Percentiles rank a stretch among this genome's conserved stretches.
These are phyloP conservation scores for Nesidiocoris tenuis DNA, from an alignment of 2,888 invertebrate species.

Conservation along the genomic window DNA sequence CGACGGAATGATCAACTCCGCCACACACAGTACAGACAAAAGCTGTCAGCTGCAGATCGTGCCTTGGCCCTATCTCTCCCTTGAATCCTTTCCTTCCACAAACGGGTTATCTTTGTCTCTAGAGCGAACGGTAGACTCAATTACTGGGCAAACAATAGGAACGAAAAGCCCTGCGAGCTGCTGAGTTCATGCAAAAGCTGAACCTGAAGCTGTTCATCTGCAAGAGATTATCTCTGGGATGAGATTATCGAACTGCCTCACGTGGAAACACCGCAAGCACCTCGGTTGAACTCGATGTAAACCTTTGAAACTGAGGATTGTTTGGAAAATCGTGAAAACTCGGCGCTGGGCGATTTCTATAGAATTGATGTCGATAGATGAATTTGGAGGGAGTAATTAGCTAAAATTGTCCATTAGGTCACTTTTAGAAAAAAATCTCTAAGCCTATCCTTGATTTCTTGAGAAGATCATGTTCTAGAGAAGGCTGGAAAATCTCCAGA, in stretches of 20 bases:
- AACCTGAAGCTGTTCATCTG: not conserved
- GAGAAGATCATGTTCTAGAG: too few relatives aligned
- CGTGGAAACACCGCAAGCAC: not conserved
- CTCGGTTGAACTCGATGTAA: too few relatives aligned
- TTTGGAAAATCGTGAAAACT: too few relatives aligned
- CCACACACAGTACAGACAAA: not conserved
- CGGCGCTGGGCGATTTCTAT: too few relatives aligned
- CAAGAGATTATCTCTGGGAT: not conserved
- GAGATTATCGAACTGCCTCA: not conserved
- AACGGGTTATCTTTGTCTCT: not conserved
- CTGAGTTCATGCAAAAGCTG: conserved; percentile 15
- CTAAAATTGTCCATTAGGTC: too few relatives aligned
- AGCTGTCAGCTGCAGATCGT: not conserved
- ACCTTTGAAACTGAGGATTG: too few relatives aligned
- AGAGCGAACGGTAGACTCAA: conserved; percentile 20
- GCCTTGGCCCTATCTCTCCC: not conserved
- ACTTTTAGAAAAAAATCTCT: too few relatives aligned
- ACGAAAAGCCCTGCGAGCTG: conserved; percentile 21
- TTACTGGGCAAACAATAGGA: conserved; percentile 26
- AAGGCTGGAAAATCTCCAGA: too few relatives aligned
- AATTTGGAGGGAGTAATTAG: too few relatives aligned
- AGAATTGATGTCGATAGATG: too few relatives aligned
- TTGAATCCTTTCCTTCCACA: not conserved
- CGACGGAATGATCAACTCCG: not conserved
- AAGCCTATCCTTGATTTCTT: too few relatives aligned